A percentile compares a stretch with the other conserved stretches of the same genome.
These are phyloP conservation scores for Peromyscus nudipes DNA, from an alignment of 2,797 vertebrate species.

Conservation along the genomic window DNA sequence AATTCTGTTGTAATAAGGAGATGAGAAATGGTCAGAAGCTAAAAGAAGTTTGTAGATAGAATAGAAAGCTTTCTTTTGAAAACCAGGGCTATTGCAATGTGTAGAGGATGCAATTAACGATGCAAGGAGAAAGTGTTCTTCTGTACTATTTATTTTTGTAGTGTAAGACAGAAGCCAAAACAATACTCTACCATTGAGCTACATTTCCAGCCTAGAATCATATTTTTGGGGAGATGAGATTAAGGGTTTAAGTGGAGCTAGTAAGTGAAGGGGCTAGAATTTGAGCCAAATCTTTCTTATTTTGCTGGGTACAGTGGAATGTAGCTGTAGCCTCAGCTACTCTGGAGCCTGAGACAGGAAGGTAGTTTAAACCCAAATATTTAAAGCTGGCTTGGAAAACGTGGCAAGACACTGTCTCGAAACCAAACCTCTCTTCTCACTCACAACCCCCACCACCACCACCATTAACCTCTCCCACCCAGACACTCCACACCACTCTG, in stretches of 20 bases:
- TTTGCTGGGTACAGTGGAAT: neutral
- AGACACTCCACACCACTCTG: neutral
- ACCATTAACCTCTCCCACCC: neutral
- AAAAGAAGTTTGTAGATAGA: neutral
- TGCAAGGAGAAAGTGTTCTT: neutral
- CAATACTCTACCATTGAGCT: neutral
- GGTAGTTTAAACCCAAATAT: neutral
- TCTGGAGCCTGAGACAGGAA: neutral
- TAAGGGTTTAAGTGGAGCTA: slow-evolving; percentile 7
- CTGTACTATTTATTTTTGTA: neutral
- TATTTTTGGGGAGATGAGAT: neutral
- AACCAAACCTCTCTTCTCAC: neutral
- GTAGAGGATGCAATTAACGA: slow-evolving; percentile 24
- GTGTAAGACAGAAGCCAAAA: neutral
- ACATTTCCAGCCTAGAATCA: neutral
- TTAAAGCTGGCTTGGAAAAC: neutral
- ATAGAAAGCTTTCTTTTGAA: neutral
- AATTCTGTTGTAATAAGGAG: slow-evolving; percentile 3
- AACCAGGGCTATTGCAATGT: neutral
- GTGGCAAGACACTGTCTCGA: neutral
- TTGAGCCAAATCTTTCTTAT: slow-evolving; percentile 21
- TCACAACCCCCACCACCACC: neutral
- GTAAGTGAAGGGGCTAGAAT: slow-evolving; percentile 30
- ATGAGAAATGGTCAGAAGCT: slow-evolving; percentile 40
- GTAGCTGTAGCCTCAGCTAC: neutral